A percentile compares a stretch with the other conserved stretches of the same genome.
These are phyloP conservation scores for Syrphus vitripennis DNA, from an alignment of 2,888 invertebrate genomes.

Conservation along the genomic window DNA sequence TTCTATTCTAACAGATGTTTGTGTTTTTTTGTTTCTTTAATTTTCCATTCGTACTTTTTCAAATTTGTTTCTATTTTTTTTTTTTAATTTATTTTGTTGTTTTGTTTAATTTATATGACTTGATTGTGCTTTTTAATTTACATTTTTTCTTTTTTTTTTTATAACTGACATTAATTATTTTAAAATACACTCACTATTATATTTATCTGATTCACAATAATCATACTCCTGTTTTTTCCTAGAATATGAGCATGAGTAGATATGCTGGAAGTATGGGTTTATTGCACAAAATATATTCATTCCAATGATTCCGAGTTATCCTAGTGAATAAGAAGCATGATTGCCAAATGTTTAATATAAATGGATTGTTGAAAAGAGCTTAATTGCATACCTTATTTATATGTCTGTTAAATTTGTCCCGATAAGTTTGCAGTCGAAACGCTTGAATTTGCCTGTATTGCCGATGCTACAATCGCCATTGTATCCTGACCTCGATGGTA, in stretches of 20 bases:
- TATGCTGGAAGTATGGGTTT: neutral
- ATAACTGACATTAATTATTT: constrained; percentile 65
- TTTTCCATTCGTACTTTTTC: constrained; percentile 10
- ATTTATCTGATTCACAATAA: constrained; percentile 5
- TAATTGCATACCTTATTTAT: no score
- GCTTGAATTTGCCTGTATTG: no score
- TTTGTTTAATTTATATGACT: neutral
- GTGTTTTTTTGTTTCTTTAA: constrained; percentile 41
- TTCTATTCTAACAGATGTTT: constrained; percentile 48
- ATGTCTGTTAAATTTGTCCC: no score
- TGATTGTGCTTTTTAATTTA: constrained; percentile 54
- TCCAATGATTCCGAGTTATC: neutral
- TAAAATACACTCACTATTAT: constrained; percentile 48
- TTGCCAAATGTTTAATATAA: constrained; percentile 17
- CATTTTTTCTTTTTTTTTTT: constrained; percentile 62
- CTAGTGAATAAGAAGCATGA: neutral
- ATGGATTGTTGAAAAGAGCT: neutral
- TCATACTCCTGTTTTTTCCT: neutral
- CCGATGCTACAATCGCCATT: no score
- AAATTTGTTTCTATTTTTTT: neutral
- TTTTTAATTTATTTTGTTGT: neutral
- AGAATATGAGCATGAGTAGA: neutral
- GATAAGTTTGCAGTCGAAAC: no score
- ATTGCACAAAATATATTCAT: constrained; percentile 34
- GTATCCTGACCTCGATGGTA: no score